phyloP scores from a whole-genome alignment of 2,888 invertebrate genomes.

The Eupeodes luniger region DNA sequence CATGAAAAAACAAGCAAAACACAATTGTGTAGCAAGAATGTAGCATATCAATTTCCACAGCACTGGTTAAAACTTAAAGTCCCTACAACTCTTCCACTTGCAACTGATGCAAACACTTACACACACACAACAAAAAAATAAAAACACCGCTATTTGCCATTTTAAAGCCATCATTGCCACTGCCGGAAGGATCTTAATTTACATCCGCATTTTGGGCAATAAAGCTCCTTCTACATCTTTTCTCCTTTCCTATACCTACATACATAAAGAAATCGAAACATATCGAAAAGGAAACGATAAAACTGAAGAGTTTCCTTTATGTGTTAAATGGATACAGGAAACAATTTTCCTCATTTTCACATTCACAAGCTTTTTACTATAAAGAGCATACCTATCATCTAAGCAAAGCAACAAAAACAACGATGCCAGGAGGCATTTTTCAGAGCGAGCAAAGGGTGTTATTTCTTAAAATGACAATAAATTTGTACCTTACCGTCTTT shows the following conservation, averaged over 20 bases:
- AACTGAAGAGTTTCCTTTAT: constrained; percentile 84
- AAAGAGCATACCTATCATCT: constrained; percentile 12
- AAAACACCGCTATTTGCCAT: constrained; percentile 31
- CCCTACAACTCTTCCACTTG: constrained; percentile 32
- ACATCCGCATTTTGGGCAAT: constrained; percentile 65
- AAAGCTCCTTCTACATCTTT: constrained; percentile 46
- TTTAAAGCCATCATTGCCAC: constrained; percentile 60
- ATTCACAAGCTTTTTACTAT: constrained; percentile 75
- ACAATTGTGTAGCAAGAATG: no score
- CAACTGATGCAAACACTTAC: constrained; percentile 40
- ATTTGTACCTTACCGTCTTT: constrained; percentile 28
- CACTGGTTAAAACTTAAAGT: not conserved
- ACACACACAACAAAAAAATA: constrained; percentile 27
- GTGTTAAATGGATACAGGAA: constrained; percentile 84
- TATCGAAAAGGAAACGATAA: constrained; percentile 83
- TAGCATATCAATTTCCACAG: not conserved
- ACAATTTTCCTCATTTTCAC: constrained; percentile 82
- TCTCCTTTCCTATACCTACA: constrained; percentile 1
- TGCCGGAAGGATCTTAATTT: constrained; percentile 70
- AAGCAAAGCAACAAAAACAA: not conserved
- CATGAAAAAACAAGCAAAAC: no score
- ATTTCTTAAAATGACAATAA: constrained; percentile 53
- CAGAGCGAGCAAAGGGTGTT: not conserved
- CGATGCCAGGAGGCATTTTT: not conserved
- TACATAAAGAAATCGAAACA: constrained; percentile 77